A percentile compares a stretch with the other conserved stretches of the same genome.
These are phyloP conservation scores for Synergus japonicus DNA, from an alignment of 2,888 invertebrate genomes.

Conservation along the genomic window DNA sequence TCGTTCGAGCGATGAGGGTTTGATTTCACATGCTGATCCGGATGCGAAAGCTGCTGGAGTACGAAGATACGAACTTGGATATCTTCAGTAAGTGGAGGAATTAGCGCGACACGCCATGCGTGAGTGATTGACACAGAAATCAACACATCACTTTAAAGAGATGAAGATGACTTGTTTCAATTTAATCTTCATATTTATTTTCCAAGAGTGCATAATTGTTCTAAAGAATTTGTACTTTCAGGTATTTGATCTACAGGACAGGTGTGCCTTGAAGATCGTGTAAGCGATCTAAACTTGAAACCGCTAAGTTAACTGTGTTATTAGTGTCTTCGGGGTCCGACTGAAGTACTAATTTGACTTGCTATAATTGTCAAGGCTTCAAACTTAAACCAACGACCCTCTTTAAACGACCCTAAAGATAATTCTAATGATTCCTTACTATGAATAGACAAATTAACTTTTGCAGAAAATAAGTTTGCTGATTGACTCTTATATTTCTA, in stretches of 20 bases:
- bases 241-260: background rate
- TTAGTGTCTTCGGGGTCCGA: constrained; percentile 16
- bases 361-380: constrained; percentile 10
- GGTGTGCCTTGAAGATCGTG: background rate
- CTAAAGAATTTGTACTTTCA: too few species aligned
- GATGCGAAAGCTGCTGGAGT: constrained; percentile 43
- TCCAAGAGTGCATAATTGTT: too few species aligned
- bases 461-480: background rate
- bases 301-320: background rate
- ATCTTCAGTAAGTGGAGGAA: constrained; percentile 45
- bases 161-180: background rate
- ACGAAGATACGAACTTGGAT: constrained; percentile 48
- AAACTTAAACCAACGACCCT: background rate
- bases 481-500: background rate
- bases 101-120: constrained; percentile 42
- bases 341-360: constrained; percentile 5
- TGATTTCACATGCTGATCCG: constrained; percentile 52
- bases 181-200: background rate
- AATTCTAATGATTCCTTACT: background rate
- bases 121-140: constrained; percentile 21
- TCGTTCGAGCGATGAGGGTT: constrained; percentile 45
- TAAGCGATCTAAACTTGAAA: background rate
- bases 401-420: background rate
- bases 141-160: background rate
- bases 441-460: background rate